Conservation (phyloP, 2,113 vertebrate genomes). For the Balaeniceps rex region DNA sequence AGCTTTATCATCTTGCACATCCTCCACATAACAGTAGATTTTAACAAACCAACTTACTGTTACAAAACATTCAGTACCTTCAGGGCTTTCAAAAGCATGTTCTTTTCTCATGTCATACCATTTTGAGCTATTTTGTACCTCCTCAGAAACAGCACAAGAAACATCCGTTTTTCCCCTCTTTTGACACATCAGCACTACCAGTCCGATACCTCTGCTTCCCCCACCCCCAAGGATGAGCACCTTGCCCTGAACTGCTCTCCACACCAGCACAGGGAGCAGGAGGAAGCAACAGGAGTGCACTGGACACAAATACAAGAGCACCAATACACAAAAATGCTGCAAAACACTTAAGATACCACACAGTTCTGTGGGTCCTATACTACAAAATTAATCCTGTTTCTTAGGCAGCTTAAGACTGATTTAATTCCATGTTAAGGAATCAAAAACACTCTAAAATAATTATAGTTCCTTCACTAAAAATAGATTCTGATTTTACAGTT, state of each 20-base stretch:
- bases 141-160: not conserved
- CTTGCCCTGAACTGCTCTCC: not conserved
- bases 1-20: not conserved
- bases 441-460: not conserved
- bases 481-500: not conserved
- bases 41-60: not conserved
- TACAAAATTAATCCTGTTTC: not conserved
- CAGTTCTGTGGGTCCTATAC: not conserved
- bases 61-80: not conserved
- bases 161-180: not conserved
- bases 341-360: not conserved
- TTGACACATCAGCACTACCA: not conserved
- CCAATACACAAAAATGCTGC: not conserved
- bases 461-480: not conserved
- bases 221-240: accelerated
- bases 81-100: not conserved
- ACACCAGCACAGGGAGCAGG: not conserved
- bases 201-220: not conserved
- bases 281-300: not conserved
- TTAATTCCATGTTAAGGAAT: not conserved
- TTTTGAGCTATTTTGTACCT: not conserved
- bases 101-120: not conserved
- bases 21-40: not conserved
- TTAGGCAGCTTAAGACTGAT: not conserved
- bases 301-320: not conserved